Conservation (phyloP, 1,140 invertebrate genomes). For the Bombyx mandarina region DNA sequence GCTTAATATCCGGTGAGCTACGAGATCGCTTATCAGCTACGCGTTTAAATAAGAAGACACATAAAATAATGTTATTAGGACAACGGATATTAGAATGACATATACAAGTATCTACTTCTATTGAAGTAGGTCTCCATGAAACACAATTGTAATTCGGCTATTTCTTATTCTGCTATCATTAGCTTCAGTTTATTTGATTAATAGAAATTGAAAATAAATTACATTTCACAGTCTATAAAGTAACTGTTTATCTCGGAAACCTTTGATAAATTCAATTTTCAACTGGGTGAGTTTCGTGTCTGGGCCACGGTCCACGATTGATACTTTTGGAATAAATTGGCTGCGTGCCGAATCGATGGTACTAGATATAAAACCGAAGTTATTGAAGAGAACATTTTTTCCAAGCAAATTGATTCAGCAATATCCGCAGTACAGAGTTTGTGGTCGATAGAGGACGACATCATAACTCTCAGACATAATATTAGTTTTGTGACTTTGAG, state of each 20-base stretch:
- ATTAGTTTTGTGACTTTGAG: constrained; percentile 15
- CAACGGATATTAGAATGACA: no score
- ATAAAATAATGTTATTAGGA: no score
- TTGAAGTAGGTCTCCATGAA: no score
- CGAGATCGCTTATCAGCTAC: no score
- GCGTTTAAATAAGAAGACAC: no score
- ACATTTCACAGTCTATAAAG: constrained; percentile 58
- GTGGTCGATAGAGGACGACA: constrained; percentile 10
- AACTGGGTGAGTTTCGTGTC: constrained; percentile 48
- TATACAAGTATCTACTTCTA: no score
- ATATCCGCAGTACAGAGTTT: constrained; percentile 26
- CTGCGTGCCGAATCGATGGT: constrained; percentile 38
- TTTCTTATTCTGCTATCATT: constrained; percentile 27
- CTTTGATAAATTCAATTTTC: constrained; percentile 64
- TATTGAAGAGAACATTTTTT: constrained; percentile 29
- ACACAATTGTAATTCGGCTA: no score
- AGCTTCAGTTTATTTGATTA: constrained; percentile 35
- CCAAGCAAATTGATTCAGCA: constrained; percentile 28
- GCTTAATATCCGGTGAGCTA: no score
- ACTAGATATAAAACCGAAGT: constrained; percentile 37
- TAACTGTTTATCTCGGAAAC: constrained; percentile 55
- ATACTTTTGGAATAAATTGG: constrained; percentile 62
- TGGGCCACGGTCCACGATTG: constrained; percentile 39
- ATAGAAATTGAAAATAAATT: constrained; percentile 48
- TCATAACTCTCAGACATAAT: constrained; percentile 17